A percentile compares a stretch with the other conserved stretches of the same genome.
Conservation (phyloP, 2,888 invertebrate species). For the Megamerina dolium region DNA sequence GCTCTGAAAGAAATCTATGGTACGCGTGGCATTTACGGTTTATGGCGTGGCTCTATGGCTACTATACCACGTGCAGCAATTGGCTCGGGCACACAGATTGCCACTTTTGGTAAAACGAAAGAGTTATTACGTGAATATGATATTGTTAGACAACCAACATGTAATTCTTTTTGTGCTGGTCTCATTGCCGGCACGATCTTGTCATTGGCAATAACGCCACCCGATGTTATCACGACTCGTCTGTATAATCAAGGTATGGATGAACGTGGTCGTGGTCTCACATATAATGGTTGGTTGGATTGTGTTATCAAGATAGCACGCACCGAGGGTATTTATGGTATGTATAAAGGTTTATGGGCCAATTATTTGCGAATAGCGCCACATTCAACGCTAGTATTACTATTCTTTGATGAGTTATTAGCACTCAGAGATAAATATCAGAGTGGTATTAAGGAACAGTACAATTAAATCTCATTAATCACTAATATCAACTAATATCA, state of each 20-base stretch:
- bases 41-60: conserved; percentile 75
- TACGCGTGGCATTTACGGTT: conserved; percentile 57
- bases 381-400: conserved; percentile 78
- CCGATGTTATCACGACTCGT: conserved; percentile 81
- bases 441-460: background rate
- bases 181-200: conserved; percentile 73
- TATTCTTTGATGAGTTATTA: conserved; percentile 76
- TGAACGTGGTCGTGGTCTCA: conserved; percentile 57
- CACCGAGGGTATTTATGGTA: conserved; percentile 69
- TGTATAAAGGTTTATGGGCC: conserved; percentile 87
- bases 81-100: conserved; percentile 78
- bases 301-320: conserved; percentile 69
- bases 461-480: too few relatives aligned
- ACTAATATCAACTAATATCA: too few relatives aligned
- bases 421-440: conserved; percentile 29
- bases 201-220: conserved; percentile 75
- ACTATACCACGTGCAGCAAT: conserved; percentile 69
- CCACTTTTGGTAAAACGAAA: conserved; percentile 70
- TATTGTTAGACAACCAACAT: conserved; percentile 51
- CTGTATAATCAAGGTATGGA: conserved; percentile 80
- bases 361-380: conserved; percentile 85
- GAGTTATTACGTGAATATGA: conserved; percentile 52
- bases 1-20: conserved; percentile 59
- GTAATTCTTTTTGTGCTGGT: conserved; percentile 68
- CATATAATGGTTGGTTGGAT: conserved; percentile 69